Conservation (phyloP, 2,888 invertebrate species). For the Caenorhabditis doughertyi region DNA sequence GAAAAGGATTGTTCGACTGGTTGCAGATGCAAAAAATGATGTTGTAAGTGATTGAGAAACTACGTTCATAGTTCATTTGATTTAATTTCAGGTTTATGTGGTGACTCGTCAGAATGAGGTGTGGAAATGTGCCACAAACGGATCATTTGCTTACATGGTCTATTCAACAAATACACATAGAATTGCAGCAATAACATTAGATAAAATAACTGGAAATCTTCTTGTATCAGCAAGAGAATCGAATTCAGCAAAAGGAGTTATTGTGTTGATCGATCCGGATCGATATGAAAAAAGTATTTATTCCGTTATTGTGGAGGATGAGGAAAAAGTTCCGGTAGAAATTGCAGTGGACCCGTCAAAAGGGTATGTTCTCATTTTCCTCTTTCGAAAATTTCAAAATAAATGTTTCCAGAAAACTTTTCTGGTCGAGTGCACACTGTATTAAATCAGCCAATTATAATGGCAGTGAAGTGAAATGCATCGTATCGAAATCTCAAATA, state of each 20-base stretch:
- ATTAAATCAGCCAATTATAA: constrained; percentile 67
- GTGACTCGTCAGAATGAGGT: constrained; percentile 64
- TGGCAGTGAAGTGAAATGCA: constrained; percentile 57
- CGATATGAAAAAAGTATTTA: constrained; percentile 29
- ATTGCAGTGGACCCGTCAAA: constrained; percentile 64
- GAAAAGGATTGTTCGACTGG: constrained; percentile 51
- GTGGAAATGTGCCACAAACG: constrained; percentile 86
- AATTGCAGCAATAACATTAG: constrained; percentile 63
- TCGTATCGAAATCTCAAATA: constrained; percentile 29
- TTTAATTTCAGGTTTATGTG: constrained; percentile 51
- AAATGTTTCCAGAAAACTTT: constrained; percentile 63
- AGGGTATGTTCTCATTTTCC: constrained; percentile 49
- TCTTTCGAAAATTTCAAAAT: no score
- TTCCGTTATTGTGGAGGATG: constrained; percentile 37
- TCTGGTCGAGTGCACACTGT: constrained; percentile 67
- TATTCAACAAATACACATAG: constrained; percentile 85
- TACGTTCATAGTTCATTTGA: no score
- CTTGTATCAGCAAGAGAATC: constrained; percentile 57
- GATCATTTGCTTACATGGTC: constrained; percentile 87
- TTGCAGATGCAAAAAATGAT: constrained; percentile 51
- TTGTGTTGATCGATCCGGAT: constrained; percentile 54
- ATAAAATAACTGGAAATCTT: constrained; percentile 67
- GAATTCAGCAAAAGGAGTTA: constrained; percentile 43
- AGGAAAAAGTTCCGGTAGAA: constrained; percentile 61
- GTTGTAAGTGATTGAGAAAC: no score